Conservation (phyloP, 2,113 vertebrate species). For the Edolisoma coerulescens region DNA sequence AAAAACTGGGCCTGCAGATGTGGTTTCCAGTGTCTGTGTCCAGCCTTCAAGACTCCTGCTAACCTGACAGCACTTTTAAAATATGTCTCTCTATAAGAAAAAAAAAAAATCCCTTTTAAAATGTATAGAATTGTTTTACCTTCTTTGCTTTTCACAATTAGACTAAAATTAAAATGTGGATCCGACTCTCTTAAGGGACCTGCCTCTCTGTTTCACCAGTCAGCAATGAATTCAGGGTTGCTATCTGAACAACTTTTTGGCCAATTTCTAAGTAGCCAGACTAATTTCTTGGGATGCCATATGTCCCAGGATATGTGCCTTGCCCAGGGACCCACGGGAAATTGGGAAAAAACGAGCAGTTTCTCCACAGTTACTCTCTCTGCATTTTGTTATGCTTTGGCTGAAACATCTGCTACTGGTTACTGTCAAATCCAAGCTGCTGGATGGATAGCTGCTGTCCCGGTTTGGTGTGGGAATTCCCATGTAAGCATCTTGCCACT, state of each 20-base stretch:
- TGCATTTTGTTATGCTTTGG: neutral
- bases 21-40: neutral
- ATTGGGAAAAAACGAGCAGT: neutral
- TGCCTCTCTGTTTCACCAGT: neutral
- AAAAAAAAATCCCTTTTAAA: neutral
- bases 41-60: neutral
- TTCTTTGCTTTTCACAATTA: neutral
- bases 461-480: neutral
- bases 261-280: neutral
- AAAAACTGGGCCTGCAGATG: neutral
- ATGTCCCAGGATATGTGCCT: neutral
- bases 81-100: neutral
- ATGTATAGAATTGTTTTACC: neutral
- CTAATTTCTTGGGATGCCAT: neutral
- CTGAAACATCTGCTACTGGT: constrained; percentile 42
- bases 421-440: constrained; percentile 19
- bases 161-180: neutral
- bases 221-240: neutral
- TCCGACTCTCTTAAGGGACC: neutral
- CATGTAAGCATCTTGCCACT: neutral
- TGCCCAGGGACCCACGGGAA: neutral
- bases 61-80: neutral
- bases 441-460: constrained; percentile 18
- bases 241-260: neutral
- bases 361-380: neutral